phyloP scores from a whole-genome alignment of 2,113 vertebrate genomes.

The Carassius carassius region DNA sequence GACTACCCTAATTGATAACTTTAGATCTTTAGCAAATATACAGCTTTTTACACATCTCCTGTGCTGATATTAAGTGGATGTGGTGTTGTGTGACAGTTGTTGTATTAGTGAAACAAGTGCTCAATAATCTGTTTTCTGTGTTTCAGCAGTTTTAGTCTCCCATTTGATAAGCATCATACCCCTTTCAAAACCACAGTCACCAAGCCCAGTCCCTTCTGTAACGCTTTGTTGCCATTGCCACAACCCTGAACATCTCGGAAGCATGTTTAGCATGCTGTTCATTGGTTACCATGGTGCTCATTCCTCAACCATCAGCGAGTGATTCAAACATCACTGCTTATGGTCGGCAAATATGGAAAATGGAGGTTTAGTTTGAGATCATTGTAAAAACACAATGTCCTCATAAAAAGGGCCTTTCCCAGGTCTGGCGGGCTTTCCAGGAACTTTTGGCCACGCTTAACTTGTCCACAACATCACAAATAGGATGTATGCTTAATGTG shows the following conservation, averaged over 20 bases:
- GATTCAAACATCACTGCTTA: not conserved
- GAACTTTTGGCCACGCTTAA: slow-evolving; percentile 2
- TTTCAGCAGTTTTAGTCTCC: slow-evolving; percentile 24
- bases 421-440: not conserved
- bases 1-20: not conserved
- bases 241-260: not conserved
- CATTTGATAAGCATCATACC: not conserved
- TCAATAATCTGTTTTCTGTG: not conserved
- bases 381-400: not conserved
- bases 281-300: slow-evolving; percentile 13
- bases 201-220: not conserved
- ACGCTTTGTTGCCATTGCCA: not conserved
- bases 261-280: slow-evolving; percentile 16
- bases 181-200: not conserved
- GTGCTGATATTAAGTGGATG: not conserved
- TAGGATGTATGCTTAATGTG: not conserved
- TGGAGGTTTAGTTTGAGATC: not conserved
- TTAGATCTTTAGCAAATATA: not conserved
- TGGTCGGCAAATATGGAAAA: not conserved
- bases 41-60: not conserved
- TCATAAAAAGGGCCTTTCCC: too few relatives aligned
- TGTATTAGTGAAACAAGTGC: not conserved
- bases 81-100: not conserved
- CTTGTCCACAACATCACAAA: slow-evolving; percentile 2
- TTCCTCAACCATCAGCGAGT: not conserved